A percentile compares a stretch with the other conserved stretches of the same genome.
Conservation (phyloP, 2,888 invertebrate species). For the Thymelicus acteon region DNA sequence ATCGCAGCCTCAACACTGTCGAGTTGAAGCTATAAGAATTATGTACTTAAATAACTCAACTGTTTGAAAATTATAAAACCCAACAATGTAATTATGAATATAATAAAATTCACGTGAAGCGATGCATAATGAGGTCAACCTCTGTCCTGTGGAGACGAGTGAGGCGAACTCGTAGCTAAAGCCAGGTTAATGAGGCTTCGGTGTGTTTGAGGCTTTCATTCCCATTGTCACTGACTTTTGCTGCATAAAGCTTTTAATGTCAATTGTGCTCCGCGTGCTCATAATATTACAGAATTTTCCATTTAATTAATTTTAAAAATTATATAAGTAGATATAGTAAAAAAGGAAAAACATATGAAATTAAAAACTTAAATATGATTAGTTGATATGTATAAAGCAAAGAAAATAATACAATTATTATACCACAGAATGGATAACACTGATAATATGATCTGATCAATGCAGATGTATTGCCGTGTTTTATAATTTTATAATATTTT, state of each 20-base stretch:
- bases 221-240: conserved; percentile 16
- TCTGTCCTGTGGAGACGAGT: conserved; percentile 4
- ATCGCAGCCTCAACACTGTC: too few relatives aligned
- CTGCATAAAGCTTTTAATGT: conserved; percentile 4
- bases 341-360: too few relatives aligned
- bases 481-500: too few relatives aligned
- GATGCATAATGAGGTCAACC: conserved; percentile 38
- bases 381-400: too few relatives aligned
- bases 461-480: too few relatives aligned
- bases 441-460: too few relatives aligned
- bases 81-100: conserved; percentile 2
- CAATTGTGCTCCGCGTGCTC: not conserved
- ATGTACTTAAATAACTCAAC: not conserved
- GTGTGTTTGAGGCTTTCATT: conserved; percentile 14
- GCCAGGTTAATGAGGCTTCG: conserved; percentile 26
- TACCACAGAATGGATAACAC: too few relatives aligned
- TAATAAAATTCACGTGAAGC: conserved; percentile 4
- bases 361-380: too few relatives aligned
- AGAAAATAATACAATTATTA: too few relatives aligned
- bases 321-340: too few relatives aligned
- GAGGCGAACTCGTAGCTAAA: conserved; percentile 11
- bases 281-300: not conserved
- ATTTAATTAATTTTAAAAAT: not conserved
- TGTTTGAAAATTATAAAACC: not conserved
- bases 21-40: too few relatives aligned